Evolutionary conservation across 2,797 vertebrate genomes (phyloP), one percentile per base, ranked within the genome.

Genomic region (Syngnathus acus): DNA sequence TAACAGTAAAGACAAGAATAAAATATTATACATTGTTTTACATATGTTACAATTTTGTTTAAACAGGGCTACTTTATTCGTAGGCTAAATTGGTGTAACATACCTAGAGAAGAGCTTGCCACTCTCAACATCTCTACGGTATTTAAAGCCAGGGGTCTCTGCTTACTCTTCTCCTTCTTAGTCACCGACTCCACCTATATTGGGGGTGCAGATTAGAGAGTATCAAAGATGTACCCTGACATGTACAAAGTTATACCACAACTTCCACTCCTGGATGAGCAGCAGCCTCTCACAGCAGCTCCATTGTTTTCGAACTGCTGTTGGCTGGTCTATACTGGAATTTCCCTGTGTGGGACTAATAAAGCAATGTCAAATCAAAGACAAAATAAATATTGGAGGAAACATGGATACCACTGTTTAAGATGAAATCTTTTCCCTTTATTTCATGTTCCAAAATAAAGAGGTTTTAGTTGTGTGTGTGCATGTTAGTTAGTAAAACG

Each of bases 71-170:
- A 9, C 50, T 10, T 19, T 50, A 14, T 57, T 37, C 16, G 7
- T 26, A 57, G 37, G 54, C 32, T 47, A 6, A 16, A 47, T 16
- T 16, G 5, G 13, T 47, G 13, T 16, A 26, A 65, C 77, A 10
- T 82, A 98, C 97, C 97, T 76, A 99, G 89, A 51, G 97, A 83
- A 64, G 96, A 94, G 72, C 96, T 99, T 79, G 91, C 97, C 69
- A 99, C 95, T 73, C 95, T 90, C n/a, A 99, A 81, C 96, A 99
- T 98, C 90, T 99, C 97, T 81, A 99, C 96, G 0, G 97, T 99
- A 89, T 99, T 99, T 77, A 99, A 80, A 59, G 97, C 96, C 72
- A 93, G 91, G 0, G 97, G 97, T 69, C 96, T 93, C 86, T 98
- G 96, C 84, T 99, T 99, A 65, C 90, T 89, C 82, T 98, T 98